Percentiles rank a stretch among this genome's conserved stretches.
Evolutionary conservation across 2,113 vertebrate genomes (phyloP).

Genomic region (Phalacrocorax pelagicus): DNA sequence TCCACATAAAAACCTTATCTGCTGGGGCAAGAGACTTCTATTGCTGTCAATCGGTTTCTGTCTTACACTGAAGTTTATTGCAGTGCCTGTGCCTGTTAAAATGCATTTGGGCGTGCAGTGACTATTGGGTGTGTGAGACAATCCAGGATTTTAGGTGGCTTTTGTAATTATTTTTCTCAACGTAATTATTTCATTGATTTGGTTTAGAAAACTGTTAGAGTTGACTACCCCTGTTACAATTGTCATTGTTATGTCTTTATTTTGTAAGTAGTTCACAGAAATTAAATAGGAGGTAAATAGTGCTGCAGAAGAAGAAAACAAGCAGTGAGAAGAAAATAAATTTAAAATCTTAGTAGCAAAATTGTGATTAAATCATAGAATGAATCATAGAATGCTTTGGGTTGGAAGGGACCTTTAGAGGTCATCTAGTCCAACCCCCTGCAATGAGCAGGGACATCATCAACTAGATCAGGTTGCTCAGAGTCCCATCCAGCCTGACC

Average conservation of each 20-base stretch:
- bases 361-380: not conserved
- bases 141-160: not conserved
- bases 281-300: not conserved
- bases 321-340: fast-evolving
- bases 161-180: not conserved
- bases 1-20: not conserved
- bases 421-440: too few relatives aligned
- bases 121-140: not conserved
- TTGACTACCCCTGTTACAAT: not conserved
- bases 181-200: not conserved
- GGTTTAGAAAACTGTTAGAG: not conserved
- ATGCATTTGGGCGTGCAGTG: not conserved
- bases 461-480: too few relatives aligned
- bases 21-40: not conserved
- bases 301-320: not conserved
- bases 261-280: not conserved
- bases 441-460: too few relatives aligned
- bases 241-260: not conserved
- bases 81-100: not conserved
- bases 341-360: not conserved
- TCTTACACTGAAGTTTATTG: not conserved
- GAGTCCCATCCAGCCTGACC: too few relatives aligned
- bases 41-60: not conserved
- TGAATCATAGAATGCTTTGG: too few relatives aligned
- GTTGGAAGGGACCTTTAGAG: too few relatives aligned